Evolutionary conservation across 1,140 invertebrate genomes (phyloP).

Genomic region (Heliconius hewitsoni): DNA sequence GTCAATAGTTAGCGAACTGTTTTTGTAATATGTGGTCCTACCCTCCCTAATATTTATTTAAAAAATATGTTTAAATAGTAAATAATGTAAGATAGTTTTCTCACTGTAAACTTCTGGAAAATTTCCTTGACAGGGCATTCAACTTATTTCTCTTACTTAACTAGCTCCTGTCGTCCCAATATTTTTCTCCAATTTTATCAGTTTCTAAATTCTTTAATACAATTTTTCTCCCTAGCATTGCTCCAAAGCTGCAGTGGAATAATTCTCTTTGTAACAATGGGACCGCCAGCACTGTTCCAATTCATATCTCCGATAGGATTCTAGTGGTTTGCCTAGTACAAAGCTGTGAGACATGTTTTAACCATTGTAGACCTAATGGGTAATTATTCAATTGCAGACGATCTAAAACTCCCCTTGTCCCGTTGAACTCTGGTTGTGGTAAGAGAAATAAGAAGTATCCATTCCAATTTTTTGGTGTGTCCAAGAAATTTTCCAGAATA

Average conservation of each 20-base stretch:
- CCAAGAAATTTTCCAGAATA: slow-evolving; percentile 77
- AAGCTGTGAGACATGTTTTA: slow-evolving; percentile 80
- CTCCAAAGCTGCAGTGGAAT: slow-evolving; percentile 79
- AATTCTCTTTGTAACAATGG: slow-evolving; percentile 62
- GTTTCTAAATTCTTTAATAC: slow-evolving; percentile 60
- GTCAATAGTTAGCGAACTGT: slow-evolving; percentile 12
- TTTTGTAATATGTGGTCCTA: slow-evolving; percentile 44
- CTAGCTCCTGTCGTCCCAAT: slow-evolving; percentile 54
- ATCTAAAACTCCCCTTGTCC: slow-evolving; percentile 61
- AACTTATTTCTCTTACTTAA: slow-evolving; percentile 77
- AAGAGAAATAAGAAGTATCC: slow-evolving; percentile 75
- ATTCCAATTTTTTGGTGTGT: slow-evolving; percentile 45
- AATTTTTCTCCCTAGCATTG: slow-evolving; percentile 72
- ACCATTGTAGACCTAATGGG: slow-evolving; percentile 78
- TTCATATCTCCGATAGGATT: slow-evolving; percentile 53
- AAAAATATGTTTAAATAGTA: slow-evolving; percentile 13
- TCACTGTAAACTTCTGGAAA: slow-evolving; percentile 64
- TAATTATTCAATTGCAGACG: slow-evolving; percentile 79
- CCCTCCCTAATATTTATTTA: slow-evolving; percentile 22
- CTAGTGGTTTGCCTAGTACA: slow-evolving; percentile 68
- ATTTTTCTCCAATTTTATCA: slow-evolving; percentile 46
- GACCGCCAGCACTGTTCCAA: slow-evolving; percentile 62
- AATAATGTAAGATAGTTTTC: slow-evolving; percentile 15
- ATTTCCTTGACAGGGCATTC: slow-evolving; percentile 71
- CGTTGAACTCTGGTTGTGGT: slow-evolving; percentile 50